Evolutionary conservation across 2,113 vertebrate genomes (phyloP).

Genomic region (Hydrolagus affinis): DNA sequence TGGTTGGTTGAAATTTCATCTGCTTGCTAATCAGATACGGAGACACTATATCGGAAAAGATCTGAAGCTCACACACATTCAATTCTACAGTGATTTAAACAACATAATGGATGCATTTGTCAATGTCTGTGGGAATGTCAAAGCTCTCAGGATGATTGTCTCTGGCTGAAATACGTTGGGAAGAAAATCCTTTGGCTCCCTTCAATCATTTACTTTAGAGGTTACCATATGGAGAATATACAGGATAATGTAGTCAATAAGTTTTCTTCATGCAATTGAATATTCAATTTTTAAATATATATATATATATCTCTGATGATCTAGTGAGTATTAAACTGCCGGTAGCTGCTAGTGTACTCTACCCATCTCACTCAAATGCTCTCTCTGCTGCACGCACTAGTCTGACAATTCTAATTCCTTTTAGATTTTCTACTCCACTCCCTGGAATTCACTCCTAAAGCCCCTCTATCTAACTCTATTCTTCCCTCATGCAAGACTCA

Average conservation of each 20-base stretch:
- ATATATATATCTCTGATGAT: no score
- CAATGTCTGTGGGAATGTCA: background rate
- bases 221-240: background rate
- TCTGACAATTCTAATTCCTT: no score
- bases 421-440: no score
- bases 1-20: background rate
- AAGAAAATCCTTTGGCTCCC: background rate
- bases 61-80: background rate
- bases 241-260: background rate
- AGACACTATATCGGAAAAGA: background rate
- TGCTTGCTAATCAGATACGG: background rate
- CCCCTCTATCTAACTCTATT: no score
- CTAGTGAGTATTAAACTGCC: no score
- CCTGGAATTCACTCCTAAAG: no score
- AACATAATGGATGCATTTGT: conserved; percentile 8
- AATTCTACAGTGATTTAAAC: conserved; percentile 10
- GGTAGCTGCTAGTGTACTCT: no score
- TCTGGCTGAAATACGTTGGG: background rate
- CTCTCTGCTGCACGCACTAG: no score
- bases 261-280: background rate
- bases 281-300: no score
- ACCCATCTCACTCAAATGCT: no score
- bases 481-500: no score
- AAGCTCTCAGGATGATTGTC: background rate
- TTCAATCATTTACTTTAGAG: background rate